These are phyloP conservation scores for Microplitis manilae DNA, from an alignment of 2,888 invertebrate genomes.

Conservation along the genomic window DNA sequence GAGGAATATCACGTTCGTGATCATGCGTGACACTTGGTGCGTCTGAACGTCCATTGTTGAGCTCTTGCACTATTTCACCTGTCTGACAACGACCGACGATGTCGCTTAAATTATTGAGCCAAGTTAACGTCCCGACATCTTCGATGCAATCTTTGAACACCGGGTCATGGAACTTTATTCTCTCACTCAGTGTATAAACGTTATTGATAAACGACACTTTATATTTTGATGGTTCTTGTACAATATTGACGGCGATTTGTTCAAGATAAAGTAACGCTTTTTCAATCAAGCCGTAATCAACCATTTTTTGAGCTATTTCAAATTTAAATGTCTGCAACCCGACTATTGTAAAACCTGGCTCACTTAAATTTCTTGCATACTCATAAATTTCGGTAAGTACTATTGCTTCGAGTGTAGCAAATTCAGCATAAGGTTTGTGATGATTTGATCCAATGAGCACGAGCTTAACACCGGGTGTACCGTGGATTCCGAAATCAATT, in stretches of 20 bases:
- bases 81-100: constrained; percentile 70
- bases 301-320: constrained; percentile 83
- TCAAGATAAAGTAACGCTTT: constrained; percentile 90
- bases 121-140: constrained; percentile 74
- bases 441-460: constrained; percentile 85
- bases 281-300: constrained; percentile 84
- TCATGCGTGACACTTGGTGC: constrained; percentile 47
- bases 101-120: constrained; percentile 75
- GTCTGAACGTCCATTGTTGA: constrained; percentile 44
- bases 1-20: constrained; percentile 55
- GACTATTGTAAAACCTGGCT: constrained; percentile 80
- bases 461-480: constrained; percentile 77
- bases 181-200: constrained; percentile 74
- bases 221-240: constrained; percentile 74
- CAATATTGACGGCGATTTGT: constrained; percentile 81
- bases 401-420: constrained; percentile 87
- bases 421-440: constrained; percentile 76
- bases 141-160: constrained; percentile 73
- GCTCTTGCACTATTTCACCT: constrained; percentile 66
- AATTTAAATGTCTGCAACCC: constrained; percentile 88
- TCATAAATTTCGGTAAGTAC: constrained; percentile 97
- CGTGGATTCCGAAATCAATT: constrained; percentile 74
- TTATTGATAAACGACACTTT: constrained; percentile 73
- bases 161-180: constrained; percentile 82
- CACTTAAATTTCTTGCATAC: constrained; percentile 88